Evolutionary conservation across 2,797 vertebrate genomes (phyloP).

Genomic region (Halcyon chelicuti): DNA sequence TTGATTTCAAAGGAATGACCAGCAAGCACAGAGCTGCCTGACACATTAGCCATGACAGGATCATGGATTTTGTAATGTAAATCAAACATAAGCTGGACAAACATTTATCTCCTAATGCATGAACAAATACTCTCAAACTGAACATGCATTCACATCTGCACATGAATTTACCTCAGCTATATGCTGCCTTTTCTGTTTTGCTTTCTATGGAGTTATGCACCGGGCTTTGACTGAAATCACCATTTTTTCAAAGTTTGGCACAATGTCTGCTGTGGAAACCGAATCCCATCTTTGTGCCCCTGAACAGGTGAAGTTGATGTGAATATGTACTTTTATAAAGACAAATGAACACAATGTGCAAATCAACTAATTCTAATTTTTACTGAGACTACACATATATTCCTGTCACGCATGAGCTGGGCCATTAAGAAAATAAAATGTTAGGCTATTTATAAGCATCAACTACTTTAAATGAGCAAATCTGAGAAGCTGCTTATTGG

Average conservation of each 20-base stretch:
- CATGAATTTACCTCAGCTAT: not conserved
- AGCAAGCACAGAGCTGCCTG: not conserved
- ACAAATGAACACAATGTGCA: not conserved
- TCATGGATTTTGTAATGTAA: not conserved
- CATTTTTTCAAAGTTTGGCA: not conserved
- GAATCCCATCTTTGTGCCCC: not conserved
- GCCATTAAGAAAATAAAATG: not conserved
- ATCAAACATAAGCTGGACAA: not conserved
- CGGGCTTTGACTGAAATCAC: not conserved
- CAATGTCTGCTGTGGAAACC: not conserved
- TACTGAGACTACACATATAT: not conserved
- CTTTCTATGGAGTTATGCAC: not conserved
- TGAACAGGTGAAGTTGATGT: not conserved
- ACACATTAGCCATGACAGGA: not conserved
- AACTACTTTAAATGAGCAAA: not conserved
- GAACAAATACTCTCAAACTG: conserved; percentile 8
- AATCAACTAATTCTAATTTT: not conserved
- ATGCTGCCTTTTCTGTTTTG: not conserved
- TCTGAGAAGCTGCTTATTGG: not conserved
- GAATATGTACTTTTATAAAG: not conserved
- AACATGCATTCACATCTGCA: not conserved
- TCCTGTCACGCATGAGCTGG: not conserved
- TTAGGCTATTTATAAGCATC: not conserved
- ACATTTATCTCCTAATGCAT: not conserved
- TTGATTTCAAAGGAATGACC: not conserved